Evolutionary conservation across 1,140 invertebrate species (phyloP).

Genomic region (Maniola jurtina): DNA sequence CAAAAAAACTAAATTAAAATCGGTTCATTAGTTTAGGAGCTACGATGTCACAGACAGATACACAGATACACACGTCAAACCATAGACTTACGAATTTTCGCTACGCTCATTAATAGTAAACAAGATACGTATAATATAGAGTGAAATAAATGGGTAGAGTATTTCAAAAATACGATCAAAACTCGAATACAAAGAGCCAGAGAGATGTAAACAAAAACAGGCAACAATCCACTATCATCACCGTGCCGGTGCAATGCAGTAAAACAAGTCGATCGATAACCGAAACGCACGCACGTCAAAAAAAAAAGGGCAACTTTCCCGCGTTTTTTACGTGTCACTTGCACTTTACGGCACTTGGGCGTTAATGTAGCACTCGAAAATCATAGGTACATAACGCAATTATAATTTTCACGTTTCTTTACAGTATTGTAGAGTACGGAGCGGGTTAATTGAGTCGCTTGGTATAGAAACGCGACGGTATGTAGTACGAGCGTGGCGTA

Average conservation of each 20-base stretch:
- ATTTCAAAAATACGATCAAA: background rate
- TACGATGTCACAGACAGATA: no score
- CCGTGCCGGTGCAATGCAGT: constrained; percentile 58
- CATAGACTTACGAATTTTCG: no score
- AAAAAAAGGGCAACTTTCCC: constrained; percentile 37
- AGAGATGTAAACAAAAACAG: constrained; percentile 55
- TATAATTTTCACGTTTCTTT: constrained; percentile 7
- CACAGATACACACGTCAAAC: no score
- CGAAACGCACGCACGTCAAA: constrained; percentile 45
- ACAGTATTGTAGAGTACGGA: constrained; percentile 16
- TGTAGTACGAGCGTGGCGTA: constrained; percentile 53
- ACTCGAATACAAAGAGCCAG: constrained; percentile 17
- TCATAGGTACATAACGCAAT: constrained; percentile 8
- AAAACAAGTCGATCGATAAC: constrained; percentile 59
- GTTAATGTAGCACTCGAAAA: constrained; percentile 24
- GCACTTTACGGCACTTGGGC: constrained; percentile 5
- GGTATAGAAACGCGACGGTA: constrained; percentile 48
- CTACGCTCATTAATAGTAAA: no score
- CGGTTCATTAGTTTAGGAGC: no score
- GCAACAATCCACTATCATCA: constrained; percentile 46
- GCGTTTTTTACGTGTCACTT: constrained; percentile 49
- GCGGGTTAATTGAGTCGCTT: constrained; percentile 38
- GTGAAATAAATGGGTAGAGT: background rate
- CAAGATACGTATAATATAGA: background rate
- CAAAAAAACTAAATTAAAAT: no score